Evolutionary conservation across 1,140 invertebrate species (phyloP), one percentile per base, ranked within the genome.

Genomic region (Pseudomyrmex dendroicus): DNA sequence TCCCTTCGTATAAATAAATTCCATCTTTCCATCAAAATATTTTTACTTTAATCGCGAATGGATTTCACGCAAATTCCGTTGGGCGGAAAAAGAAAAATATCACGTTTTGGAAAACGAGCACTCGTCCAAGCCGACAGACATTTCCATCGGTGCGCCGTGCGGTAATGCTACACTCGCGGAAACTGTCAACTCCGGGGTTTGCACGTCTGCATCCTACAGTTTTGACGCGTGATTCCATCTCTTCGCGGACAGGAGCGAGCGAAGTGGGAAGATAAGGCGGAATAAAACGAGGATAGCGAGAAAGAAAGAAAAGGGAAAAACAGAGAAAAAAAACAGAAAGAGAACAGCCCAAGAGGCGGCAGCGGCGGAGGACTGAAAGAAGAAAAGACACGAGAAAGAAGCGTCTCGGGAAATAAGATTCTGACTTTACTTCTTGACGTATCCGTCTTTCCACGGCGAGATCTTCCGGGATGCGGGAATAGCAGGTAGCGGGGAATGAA

Each of bases 321-420:
- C 35, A 35, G 35, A 35, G 35, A 8, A 5, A 59, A n/a, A 52
- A 46, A 61, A 57, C 35, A 57, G 66, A 20, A 20, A 59, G 61
- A 68, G 46, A 2, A 76, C 44, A 15, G 62, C 72, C 25, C 46
- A 52, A 63, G 25, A 22, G 70, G 50, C 35, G 62, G 5, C 35
- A 35, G 5, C 35, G 35, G 35, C 35, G 35, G 17, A 50, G 17
- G 25, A 78, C 63, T 4, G 8, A 67, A 74, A 73, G 85, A 84
- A 80, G 77, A 88, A 80, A 73, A 76, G 76, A 59, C 85, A 82
- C 70, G 82, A 80, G 62, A 52, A 84, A 84, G 89, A 73, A 83
- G 86, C 84, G 89, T 90, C 87, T 56, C 85, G 89, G 89, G 87
- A 90, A 90, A 90, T 90, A 90, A 90, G 87, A 89, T 90, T 90